Evolutionary conservation across 2,113 vertebrate species (phyloP).

Genomic region (Laterallus jamaicensis): DNA sequence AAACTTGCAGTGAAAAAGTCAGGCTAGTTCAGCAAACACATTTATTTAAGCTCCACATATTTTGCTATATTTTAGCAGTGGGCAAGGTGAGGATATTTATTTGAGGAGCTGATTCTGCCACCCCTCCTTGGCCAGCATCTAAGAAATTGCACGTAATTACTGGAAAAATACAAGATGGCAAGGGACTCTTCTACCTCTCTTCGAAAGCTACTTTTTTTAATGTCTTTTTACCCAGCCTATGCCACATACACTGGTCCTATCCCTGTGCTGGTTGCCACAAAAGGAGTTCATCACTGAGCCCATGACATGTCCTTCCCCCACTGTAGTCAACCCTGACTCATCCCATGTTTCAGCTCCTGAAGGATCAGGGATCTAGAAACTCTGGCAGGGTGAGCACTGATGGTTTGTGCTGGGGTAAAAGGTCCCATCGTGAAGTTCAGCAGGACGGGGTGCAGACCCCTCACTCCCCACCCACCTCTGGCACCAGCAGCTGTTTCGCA

Average conservation of each 20-base stretch:
- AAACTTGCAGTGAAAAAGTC: not conserved
- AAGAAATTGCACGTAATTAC: not conserved
- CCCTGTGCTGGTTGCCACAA: not conserved
- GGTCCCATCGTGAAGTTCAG: not conserved
- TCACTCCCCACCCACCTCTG: not conserved
- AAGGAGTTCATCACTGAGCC: not conserved
- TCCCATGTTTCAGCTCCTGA: not conserved
- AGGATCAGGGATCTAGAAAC: not conserved
- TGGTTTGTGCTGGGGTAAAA: not conserved
- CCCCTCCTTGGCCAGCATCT: not conserved
- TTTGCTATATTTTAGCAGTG: not conserved
- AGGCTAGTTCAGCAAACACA: not conserved
- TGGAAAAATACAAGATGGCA: not conserved
- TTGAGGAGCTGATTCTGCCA: not conserved
- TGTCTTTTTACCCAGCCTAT: not conserved
- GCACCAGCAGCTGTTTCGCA: not conserved
- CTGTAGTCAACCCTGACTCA: not conserved
- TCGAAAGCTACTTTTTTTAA: not conserved
- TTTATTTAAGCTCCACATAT: not conserved
- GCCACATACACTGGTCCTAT: rapidly evolving
- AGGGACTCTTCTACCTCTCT: not conserved
- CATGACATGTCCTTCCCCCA: not conserved
- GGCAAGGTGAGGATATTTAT: not conserved
- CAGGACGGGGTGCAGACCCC: not conserved
- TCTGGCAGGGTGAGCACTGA: not conserved